Evolutionary conservation across 2,888 invertebrate species (phyloP).

Genomic region (Hesperia comma): DNA sequence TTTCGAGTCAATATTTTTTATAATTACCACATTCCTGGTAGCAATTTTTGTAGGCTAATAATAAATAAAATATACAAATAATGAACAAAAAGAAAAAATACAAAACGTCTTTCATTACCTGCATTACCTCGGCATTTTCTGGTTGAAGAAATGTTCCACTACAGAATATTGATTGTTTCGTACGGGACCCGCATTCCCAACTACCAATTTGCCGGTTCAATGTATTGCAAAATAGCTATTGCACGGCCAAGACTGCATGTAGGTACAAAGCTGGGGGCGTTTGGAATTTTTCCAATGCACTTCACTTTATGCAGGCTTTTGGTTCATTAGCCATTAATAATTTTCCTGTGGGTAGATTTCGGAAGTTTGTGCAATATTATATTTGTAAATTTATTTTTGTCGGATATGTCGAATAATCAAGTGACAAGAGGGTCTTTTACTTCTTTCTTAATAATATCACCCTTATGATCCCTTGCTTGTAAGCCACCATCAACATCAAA

Average conservation of each 20-base stretch:
- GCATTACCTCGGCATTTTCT: background rate
- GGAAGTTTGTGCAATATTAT: background rate
- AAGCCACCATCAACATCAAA: no score
- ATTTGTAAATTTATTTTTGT: no score
- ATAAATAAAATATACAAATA: no score
- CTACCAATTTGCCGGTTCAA: slow-evolving; percentile 35
- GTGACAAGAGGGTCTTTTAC: no score
- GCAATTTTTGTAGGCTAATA: no score
- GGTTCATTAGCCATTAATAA: slow-evolving; percentile 27
- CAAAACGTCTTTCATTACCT: slow-evolving; percentile 10
- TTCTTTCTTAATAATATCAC: no score
- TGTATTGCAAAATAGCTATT: slow-evolving; percentile 36
- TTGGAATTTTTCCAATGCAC: slow-evolving; percentile 36
- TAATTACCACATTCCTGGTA: no score
- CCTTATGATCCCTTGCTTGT: no score
- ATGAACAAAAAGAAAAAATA: background rate
- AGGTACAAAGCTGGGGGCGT: slow-evolving; percentile 19
- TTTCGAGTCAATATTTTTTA: no score
- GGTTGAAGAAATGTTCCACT: slow-evolving; percentile 8
- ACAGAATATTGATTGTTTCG: slow-evolving; percentile 34
- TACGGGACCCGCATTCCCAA: slow-evolving; percentile 33
- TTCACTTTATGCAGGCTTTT: slow-evolving; percentile 24
- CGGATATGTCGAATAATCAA: no score
- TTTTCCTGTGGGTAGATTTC: background rate
- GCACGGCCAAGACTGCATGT: slow-evolving; percentile 29